Percentiles rank a stretch among this genome's conserved stretches.
Evolutionary conservation across 1,140 invertebrate genomes (phyloP).

Genomic region (Drosophila murphyi): DNA sequence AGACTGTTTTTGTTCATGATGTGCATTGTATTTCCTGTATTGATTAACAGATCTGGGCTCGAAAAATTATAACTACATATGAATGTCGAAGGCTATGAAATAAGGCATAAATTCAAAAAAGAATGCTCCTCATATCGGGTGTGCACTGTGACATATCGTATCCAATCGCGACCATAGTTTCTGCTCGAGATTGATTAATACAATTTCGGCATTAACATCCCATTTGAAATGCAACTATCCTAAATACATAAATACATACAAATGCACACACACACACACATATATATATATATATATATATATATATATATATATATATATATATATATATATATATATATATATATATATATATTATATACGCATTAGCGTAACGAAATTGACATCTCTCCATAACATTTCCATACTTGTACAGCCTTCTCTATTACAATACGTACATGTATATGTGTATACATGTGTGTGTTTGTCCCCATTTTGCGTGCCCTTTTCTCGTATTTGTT

Average conservation of each 20-base stretch:
- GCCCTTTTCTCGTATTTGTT: slow-evolving; percentile 13
- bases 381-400: slow-evolving; percentile 30
- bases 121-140: neutral
- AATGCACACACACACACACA: neutral
- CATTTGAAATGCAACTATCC: slow-evolving; percentile 39
- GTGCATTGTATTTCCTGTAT: neutral
- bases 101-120: neutral
- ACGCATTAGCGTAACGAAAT: slow-evolving; percentile 23
- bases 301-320: slow-evolving; percentile 16
- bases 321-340: slow-evolving; percentile 40
- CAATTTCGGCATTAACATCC: slow-evolving; percentile 32
- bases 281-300: slow-evolving; percentile 38
- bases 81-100: neutral
- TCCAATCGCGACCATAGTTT: neutral
- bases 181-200: slow-evolving; percentile 28
- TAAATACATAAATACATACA: slow-evolving; percentile 41
- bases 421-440: neutral
- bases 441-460: slow-evolving; percentile 7
- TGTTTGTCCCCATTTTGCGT: slow-evolving; percentile 38
- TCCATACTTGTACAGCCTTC: neutral
- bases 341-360: neutral
- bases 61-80: too few relatives aligned
- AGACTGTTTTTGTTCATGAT: neutral
- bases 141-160: neutral
- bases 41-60: too few relatives aligned